Evolutionary conservation across 2,888 invertebrate species (phyloP), one percentile per base, ranked within the genome.

Genomic region (Atethmia centrago): DNA sequence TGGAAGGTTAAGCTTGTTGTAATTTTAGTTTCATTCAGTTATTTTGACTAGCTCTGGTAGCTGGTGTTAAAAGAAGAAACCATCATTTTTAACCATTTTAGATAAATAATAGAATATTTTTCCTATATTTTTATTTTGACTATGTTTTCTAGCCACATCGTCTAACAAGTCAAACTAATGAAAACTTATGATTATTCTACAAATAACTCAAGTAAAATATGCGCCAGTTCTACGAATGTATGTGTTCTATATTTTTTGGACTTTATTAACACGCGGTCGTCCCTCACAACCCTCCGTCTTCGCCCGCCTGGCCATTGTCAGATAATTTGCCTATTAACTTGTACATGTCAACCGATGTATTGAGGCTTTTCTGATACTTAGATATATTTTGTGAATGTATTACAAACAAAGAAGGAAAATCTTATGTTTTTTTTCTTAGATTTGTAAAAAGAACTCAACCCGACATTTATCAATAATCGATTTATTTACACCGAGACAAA

Each of bases 231-330:
- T 72, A 74, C 64, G 49, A 64, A 68, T 71, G 45, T 68, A 36
- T 66, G 64, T 69, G 71, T 45, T 77, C 72, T 77, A 69, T 77
- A 79, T 85, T 85, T 87, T 82, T 79, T 78, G 77, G 77, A 83
- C 78, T 88, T 85, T 86, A 84, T 89, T 88, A 79, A 85, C 86
- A 83, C 83, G 80, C 71, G n/a, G 19, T 56, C 71, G 56, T 40
- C 77, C 78, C 79, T 71, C 79, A 62, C 78, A 71, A 83, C 82
- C 85, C 86, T 85, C 79, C 75, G 77, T 84, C 87, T 85, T 83
- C 75, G 74, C 67, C 72, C 62, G 85, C 86, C 87, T 88, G 88
- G 84, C 89, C 88, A 87, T 86, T 89, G 90, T 87, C 84, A 86
- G 88, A 83, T 87, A 84, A 88, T 88, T 87, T 83, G 81, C 87